Conservation (phyloP, 1,140 invertebrate species). For the Aphaenogaster rudis region DNA sequence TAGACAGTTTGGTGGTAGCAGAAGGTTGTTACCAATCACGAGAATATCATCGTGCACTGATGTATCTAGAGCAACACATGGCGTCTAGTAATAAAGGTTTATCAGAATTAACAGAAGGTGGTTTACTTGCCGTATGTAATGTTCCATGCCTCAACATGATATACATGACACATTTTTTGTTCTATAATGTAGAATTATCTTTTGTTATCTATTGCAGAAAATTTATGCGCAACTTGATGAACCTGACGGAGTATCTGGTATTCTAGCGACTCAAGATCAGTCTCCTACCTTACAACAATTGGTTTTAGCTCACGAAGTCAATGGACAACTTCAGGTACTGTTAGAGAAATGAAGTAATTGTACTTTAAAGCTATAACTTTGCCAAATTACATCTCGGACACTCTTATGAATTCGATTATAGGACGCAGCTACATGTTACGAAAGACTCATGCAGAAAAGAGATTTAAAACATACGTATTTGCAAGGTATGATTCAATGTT, state of each 20-base stretch:
- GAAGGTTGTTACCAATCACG: slow-evolving; percentile 91
- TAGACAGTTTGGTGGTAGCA: slow-evolving; percentile 90
- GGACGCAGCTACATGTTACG: slow-evolving; percentile 93
- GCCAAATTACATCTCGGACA: neutral
- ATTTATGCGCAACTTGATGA: slow-evolving; percentile 93
- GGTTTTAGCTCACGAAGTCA: slow-evolving; percentile 91
- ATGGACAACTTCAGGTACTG: slow-evolving; percentile 88
- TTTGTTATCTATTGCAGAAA: slow-evolving; percentile 89
- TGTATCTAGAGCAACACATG: slow-evolving; percentile 92
- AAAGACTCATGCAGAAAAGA: slow-evolving; percentile 89
- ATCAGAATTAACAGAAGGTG: slow-evolving; percentile 88
- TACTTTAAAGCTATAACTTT: neutral
- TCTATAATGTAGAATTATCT: slow-evolving; percentile 78
- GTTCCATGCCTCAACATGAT: slow-evolving; percentile 5
- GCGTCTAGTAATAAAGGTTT: slow-evolving; percentile 87
- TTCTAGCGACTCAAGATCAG: slow-evolving; percentile 89
- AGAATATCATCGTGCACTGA: slow-evolving; percentile 91
- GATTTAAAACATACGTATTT: slow-evolving; percentile 87
- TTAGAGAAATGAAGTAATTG: slow-evolving; percentile 7
- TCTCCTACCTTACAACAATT: slow-evolving; percentile 91
- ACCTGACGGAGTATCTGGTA: slow-evolving; percentile 92
- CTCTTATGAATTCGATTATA: slow-evolving; percentile 78
- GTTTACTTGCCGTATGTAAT: slow-evolving; percentile 81
- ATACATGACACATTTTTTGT: neutral
- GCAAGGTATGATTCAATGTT: slow-evolving; percentile 92